Conservation (phyloP, 2,888 invertebrate species). For the Hirtodrosophila trivittata region DNA sequence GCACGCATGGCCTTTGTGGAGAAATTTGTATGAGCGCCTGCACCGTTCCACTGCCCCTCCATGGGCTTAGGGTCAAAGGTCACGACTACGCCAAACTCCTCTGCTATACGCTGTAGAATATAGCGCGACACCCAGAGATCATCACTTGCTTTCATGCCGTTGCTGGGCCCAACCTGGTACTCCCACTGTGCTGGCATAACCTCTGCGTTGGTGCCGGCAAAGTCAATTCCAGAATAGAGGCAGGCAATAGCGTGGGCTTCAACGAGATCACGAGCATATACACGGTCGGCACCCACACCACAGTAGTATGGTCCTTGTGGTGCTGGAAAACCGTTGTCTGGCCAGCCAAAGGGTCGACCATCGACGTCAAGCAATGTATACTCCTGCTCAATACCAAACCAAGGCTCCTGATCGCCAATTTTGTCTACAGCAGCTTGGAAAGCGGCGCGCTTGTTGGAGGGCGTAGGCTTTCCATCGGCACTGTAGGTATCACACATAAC, state of each 20-base stretch:
- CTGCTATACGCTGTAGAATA: conserved; percentile 86
- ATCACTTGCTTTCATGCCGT: conserved; percentile 86
- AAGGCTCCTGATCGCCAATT: conserved; percentile 87
- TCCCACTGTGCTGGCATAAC: conserved; percentile 93
- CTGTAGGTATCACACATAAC: conserved; percentile 91
- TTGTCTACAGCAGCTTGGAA: conserved; percentile 85
- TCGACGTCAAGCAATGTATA: conserved; percentile 86
- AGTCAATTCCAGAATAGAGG: conserved; percentile 90
- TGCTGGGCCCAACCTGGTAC: conserved; percentile 87
- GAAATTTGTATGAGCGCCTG: conserved; percentile 96
- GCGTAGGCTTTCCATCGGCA: conserved; percentile 84
- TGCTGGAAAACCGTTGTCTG: conserved; percentile 88
- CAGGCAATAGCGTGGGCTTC: conserved; percentile 90
- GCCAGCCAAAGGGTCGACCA: conserved; percentile 90
- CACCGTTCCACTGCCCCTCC: conserved; percentile 94
- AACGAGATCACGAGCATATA: conserved; percentile 91
- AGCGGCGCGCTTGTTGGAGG: conserved; percentile 84
- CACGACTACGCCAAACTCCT: conserved; percentile 86
- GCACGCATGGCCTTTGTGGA: conserved; percentile 93
- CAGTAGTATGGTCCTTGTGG: conserved; percentile 93
- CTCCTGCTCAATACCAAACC: conserved; percentile 90
- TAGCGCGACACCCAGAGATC: conserved; percentile 87
- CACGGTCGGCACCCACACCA: conserved; percentile 90
- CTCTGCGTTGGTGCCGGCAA: conserved; percentile 92
- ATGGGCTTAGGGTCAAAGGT: conserved; percentile 87